Conservation (phyloP, 2,797 vertebrate genomes). For the Leptodactylus fallax region DNA sequence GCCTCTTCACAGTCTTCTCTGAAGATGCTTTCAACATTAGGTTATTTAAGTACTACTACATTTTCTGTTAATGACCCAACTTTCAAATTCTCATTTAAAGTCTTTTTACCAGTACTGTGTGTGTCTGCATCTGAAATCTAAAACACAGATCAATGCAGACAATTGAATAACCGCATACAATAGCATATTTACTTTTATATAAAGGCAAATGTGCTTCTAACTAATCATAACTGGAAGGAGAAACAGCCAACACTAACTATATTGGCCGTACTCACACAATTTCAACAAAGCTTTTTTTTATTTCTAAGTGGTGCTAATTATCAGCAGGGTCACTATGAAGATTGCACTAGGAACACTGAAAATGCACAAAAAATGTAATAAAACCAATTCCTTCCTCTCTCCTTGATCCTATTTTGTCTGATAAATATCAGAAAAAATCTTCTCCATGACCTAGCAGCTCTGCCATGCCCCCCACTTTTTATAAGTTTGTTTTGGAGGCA, state of each 20-base stretch:
- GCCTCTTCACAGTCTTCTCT: conserved; percentile 39
- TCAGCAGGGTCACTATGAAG: no score
- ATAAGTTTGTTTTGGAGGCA: no score
- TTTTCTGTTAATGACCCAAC: conserved; percentile 49
- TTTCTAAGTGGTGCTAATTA: no score
- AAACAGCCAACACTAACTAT: background rate
- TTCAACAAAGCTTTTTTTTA: no score
- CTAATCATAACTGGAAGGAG: background rate
- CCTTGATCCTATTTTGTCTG: no score
- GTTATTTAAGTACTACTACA: conserved; percentile 39
- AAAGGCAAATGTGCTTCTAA: background rate
- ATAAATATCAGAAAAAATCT: no score
- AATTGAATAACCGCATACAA: background rate
- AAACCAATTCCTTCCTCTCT: no score
- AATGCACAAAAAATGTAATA: no score
- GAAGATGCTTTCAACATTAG: conserved; percentile 54
- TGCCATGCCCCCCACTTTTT: no score
- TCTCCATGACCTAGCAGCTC: no score
- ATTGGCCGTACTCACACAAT: no score
- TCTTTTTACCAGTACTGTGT: conserved; percentile 6
- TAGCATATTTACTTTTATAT: background rate
- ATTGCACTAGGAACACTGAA: no score
- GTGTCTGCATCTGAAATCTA: background rate
- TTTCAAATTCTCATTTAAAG: conserved; percentile 30
- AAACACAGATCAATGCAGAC: background rate